Percentiles rank a stretch among this genome's conserved stretches.
Evolutionary conservation across 2,113 vertebrate genomes (phyloP).

Genomic region (Ellobius talpinus): DNA sequence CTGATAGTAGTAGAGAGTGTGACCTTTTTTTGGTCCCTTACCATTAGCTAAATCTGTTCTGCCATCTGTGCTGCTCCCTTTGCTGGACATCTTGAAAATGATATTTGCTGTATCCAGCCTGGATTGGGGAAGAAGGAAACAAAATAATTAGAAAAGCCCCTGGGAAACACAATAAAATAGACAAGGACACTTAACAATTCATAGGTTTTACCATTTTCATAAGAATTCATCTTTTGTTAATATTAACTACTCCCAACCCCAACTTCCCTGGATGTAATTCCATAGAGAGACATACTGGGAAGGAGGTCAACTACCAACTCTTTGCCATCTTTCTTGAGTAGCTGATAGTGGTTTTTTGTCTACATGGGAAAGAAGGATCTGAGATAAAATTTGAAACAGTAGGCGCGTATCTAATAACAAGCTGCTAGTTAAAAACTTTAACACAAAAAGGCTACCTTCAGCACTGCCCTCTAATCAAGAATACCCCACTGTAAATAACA

Average conservation of each 20-base stretch:
- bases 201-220: slow-evolving; percentile 41
- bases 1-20: slow-evolving; percentile 16
- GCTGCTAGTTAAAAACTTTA: not conserved
- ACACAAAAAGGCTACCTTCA: slow-evolving; percentile 26
- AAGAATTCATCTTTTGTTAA: slow-evolving; percentile 29
- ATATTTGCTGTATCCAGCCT: slow-evolving; percentile 74
- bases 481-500: not conserved
- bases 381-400: slow-evolving; percentile 48
- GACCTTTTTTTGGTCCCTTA: slow-evolving; percentile 69
- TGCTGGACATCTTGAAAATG: slow-evolving; percentile 83
- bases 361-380: not conserved
- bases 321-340: slow-evolving; percentile 48
- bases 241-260: not conserved
- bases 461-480: slow-evolving; percentile 31
- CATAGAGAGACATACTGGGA: not conserved
- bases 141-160: slow-evolving; percentile 56
- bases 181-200: slow-evolving; percentile 23
- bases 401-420: slow-evolving; percentile 7
- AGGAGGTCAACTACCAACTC: not conserved
- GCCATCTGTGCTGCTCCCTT: slow-evolving; percentile 83
- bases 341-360: slow-evolving; percentile 16
- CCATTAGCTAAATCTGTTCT: slow-evolving; percentile 86
- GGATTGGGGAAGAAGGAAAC: not conserved
- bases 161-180: slow-evolving; percentile 47
- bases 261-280: not conserved